These are phyloP conservation scores for Invenusta paracnida DNA, from an alignment of 2,888 invertebrate genomes.

Conservation along the genomic window DNA sequence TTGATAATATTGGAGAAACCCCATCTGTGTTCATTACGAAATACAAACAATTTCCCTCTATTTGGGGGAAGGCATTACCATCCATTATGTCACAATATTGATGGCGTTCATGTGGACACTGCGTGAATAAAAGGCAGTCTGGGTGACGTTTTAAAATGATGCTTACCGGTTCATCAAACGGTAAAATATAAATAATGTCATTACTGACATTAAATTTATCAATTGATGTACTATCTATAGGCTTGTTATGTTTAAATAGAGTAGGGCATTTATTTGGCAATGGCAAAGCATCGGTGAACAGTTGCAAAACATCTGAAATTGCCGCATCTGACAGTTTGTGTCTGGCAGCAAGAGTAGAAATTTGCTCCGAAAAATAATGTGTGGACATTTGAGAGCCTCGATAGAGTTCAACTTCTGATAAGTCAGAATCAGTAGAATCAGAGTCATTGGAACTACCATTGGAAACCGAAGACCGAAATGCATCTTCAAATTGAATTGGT, in stretches of 20 bases:
- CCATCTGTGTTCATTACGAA: conserved; percentile 11
- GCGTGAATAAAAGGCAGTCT: neutral
- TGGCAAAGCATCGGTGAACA: neutral
- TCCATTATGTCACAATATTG: neutral
- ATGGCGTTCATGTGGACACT: neutral
- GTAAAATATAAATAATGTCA: neutral
- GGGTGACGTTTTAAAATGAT: neutral
- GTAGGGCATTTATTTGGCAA: neutral
- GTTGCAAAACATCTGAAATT: neutral
- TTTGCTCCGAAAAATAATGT: neutral
- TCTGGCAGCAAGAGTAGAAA: neutral
- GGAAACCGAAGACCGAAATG: neutral
- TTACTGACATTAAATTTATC: neutral
- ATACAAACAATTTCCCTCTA: neutral
- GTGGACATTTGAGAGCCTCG: neutral
- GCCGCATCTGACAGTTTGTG: neutral
- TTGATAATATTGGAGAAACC: neutral
- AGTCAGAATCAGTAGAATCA: neutral
- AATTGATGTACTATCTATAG: neutral
- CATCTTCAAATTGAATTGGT: neutral
- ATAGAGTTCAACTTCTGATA: neutral
- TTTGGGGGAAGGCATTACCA: neutral
- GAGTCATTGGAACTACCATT: neutral
- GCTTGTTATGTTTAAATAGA: neutral
- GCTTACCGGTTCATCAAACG: neutral